These are phyloP conservation scores for Prunella strophiata DNA, from an alignment of 2,797 vertebrate genomes.

Conservation along the genomic window DNA sequence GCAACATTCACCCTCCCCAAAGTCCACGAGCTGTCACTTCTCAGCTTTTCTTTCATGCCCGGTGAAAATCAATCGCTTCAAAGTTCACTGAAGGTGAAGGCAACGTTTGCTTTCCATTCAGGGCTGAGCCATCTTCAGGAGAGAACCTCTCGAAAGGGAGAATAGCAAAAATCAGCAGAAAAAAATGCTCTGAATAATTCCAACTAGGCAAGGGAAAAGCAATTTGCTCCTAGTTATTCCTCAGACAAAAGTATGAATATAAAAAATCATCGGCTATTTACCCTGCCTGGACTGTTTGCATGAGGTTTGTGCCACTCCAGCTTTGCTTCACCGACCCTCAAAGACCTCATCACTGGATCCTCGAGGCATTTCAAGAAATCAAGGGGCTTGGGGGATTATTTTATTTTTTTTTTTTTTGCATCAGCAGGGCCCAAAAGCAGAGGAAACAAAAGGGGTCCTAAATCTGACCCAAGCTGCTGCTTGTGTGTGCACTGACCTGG, in stretches of 20 bases:
- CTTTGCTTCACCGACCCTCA: slow-evolving; percentile 25
- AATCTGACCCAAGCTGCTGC: background rate
- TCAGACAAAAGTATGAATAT: slow-evolving; percentile 59
- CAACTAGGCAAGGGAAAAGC: slow-evolving; percentile 26
- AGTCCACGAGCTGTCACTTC: slow-evolving; percentile 13
- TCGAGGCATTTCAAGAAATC: background rate
- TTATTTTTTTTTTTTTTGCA: background rate
- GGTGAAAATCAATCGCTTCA: slow-evolving; percentile 40
- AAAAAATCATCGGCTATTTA: slow-evolving; percentile 53
- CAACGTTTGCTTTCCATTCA: slow-evolving; percentile 47
- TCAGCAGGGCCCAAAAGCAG: slow-evolving; percentile 13
- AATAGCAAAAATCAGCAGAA: slow-evolving; percentile 64
- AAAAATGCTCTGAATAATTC: slow-evolving; percentile 38
- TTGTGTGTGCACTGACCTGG: background rate
- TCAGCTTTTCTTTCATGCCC: slow-evolving; percentile 1
- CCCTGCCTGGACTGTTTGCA: slow-evolving; percentile 38
- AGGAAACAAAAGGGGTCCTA: slow-evolving; percentile 4
- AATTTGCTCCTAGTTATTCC: slow-evolving; percentile 62
- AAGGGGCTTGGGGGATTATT: background rate
- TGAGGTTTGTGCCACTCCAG: background rate
- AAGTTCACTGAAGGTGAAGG: slow-evolving; percentile 59
- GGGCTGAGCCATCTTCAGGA: slow-evolving; percentile 6
- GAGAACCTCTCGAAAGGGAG: background rate
- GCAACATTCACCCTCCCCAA: background rate
- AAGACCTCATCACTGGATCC: slow-evolving; percentile 1